phyloP scores from a whole-genome alignment of 2,113 vertebrate genomes.

The Cynoglossus semilaevis region DNA sequence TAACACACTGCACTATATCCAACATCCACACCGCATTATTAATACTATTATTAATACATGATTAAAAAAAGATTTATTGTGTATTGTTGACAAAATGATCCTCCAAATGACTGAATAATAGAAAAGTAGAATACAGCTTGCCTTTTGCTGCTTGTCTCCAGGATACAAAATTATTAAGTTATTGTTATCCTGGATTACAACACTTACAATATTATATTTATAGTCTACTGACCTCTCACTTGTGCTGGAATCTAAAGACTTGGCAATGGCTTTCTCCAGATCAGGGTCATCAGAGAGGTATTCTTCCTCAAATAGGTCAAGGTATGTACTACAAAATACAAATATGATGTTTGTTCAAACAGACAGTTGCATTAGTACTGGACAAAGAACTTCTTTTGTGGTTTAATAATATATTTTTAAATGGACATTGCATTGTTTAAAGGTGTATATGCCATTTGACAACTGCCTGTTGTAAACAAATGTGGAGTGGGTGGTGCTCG shows the following conservation, averaged over 20 bases:
- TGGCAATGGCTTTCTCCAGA: conserved; percentile 23
- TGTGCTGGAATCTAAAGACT: conserved; percentile 9
- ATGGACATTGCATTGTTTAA: no score
- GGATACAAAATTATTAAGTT: no score
- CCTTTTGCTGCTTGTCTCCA: background rate
- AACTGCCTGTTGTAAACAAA: background rate
- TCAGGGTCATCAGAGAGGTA: conserved; percentile 18
- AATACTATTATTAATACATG: background rate
- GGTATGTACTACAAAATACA: conserved; percentile 17
- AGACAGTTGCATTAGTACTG: background rate
- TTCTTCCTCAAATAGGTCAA: conserved; percentile 24
- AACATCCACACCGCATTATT: background rate
- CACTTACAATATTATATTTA: background rate
- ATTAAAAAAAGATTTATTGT: background rate
- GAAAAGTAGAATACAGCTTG: background rate
- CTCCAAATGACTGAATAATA: background rate
- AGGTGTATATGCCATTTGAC: no score
- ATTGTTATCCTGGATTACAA: no score
- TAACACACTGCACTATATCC: background rate
- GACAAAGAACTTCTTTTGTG: no score
- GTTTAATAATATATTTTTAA: no score
- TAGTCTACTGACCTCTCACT: conserved; percentile 9
- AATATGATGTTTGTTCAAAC: background rate
- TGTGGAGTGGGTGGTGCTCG: background rate
- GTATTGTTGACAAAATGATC: no score